Evolutionary conservation across 2,888 invertebrate genomes (phyloP), one percentile per base, ranked within the genome.

Genomic region (Leptinotarsa tumamoca): DNA sequence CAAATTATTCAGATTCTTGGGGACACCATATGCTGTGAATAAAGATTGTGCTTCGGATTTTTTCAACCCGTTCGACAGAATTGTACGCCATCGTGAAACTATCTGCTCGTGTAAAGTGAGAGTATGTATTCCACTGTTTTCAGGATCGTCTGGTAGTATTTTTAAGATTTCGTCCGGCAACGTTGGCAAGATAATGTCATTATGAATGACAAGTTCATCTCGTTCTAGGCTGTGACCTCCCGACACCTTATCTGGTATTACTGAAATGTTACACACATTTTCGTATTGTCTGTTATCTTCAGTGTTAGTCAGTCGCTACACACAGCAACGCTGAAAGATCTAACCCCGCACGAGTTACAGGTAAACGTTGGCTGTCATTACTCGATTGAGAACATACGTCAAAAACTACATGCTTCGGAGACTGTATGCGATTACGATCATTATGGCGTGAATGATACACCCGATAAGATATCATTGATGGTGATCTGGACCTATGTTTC

Each of bases 141-240:
- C 68, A 49, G 75, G 75, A 58, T 75, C 73, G 13, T 75, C 72
- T 10, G 69, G 69, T 17, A 75, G 63, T 27, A 27, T 27, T 27
- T 27, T 27, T 4, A 27, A 27, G 23, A 75, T 72, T 61, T 69
- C 50, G 17, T 73, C n/a, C 68, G 73, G 68, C 23, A 73, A 69
- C 2, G 68, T 54, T 68, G 75, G 75, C 21, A 75, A 68, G 13
- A 68, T 50, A 43, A 51, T 63, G 43, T 76, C 73, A 18, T 76
- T 76, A 51, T 76, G 72, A n/a, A 76, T 50, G 13, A 73, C 54
- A 18, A 76, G 73, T 67, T 23, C 72, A 67, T 72, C 33, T 23
- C 51, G 54, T 15, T 54, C 15, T 15, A 0, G 17, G 54, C 54
- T 54, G 54, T 54, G 27, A 27, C 27, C 27, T 54, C n/a, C 17